Evolutionary conservation across 2,888 invertebrate genomes (phyloP), one percentile per base, ranked within the genome.

Genomic region (Limenitis camilla): DNA sequence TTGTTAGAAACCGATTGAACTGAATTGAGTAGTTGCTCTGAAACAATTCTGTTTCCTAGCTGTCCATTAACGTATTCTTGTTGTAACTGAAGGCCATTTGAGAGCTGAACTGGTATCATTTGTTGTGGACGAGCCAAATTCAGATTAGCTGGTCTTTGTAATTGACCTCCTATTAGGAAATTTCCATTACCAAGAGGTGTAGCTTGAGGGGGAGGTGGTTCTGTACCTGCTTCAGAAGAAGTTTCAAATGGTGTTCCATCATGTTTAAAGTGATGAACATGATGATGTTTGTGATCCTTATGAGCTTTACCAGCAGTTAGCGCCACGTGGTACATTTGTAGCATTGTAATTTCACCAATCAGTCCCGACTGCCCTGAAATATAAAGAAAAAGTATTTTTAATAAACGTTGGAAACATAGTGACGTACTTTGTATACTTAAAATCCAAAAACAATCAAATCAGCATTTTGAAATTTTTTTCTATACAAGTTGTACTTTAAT

Each of bases 211-310:
- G 85, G 78, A 0, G 91, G 87, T 0, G 81, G 75, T 31, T 90
- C 89, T 0, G 90, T 87, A 1, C 88, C 88, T 0, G 90, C 84
- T 40, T 91, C 90, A 0, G 91, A 87, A 6, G 91, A 78, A 3
- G 91, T 88, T 7, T 90, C 90, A 9, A 91, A 74, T 10, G 89
- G 89, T 10, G 84, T 87, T 0, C 93, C 94, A 59, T 93, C 91
- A 69, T 93, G 93, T 65, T 91, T 92, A 68, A 92, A 93, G 66
- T 93, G 93, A 71, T 94, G 94, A 0, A 91, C 94, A 76, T 95
- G 95, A 71, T 95, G 95, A 69, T 95, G 95, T 69, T 95, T 95
- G 78, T 95, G 95, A 68, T 95, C 94, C 60, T 92, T 92, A 79
- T 95, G 95, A 0, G 95, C 95, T 76, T 95, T 95, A 0, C 95